A percentile compares a stretch with the other conserved stretches of the same genome.
Conservation (phyloP, 2,113 vertebrate species). For the Pterocles orientalis region DNA sequence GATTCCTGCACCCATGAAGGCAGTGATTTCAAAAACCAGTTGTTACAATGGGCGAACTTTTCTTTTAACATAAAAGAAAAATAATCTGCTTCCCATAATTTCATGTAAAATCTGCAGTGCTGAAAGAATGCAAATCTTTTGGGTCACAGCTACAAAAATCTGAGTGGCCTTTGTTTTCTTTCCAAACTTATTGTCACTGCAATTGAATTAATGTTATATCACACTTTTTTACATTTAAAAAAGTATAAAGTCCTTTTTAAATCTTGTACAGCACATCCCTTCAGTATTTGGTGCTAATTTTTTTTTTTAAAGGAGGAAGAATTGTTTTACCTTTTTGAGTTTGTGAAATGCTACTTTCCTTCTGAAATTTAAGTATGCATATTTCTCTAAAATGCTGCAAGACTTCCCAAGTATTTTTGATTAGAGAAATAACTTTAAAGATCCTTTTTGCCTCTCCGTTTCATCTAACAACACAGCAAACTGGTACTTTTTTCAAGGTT, state of each 20-base stretch:
- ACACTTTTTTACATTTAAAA: background rate
- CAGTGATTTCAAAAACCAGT: background rate
- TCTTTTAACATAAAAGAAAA: background rate
- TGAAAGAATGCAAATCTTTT: background rate
- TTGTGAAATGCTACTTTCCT: conserved; percentile 10
- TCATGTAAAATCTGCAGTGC: background rate
- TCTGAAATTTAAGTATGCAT: conserved; percentile 13
- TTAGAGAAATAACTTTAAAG: conserved; percentile 15
- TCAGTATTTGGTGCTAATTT: background rate
- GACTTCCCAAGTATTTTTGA: background rate
- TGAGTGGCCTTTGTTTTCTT: background rate
- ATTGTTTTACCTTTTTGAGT: background rate
- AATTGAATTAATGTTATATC: background rate
- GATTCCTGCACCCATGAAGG: background rate
- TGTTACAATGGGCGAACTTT: background rate
- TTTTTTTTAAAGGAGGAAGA: background rate
- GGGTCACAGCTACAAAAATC: background rate
- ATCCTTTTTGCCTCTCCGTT: conserved; percentile 1
- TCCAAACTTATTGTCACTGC: background rate
- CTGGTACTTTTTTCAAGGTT: conserved; percentile 12
- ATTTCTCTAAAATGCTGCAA: conserved; percentile 31
- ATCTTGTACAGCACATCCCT: background rate
- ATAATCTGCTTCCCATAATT: background rate
- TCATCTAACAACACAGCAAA: background rate
- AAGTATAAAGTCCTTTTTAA: background rate